Percentiles rank a stretch among this genome's conserved stretches.
These are phyloP conservation scores for Ophion costatus DNA, from an alignment of 2,888 invertebrate genomes.

Conservation along the genomic window DNA sequence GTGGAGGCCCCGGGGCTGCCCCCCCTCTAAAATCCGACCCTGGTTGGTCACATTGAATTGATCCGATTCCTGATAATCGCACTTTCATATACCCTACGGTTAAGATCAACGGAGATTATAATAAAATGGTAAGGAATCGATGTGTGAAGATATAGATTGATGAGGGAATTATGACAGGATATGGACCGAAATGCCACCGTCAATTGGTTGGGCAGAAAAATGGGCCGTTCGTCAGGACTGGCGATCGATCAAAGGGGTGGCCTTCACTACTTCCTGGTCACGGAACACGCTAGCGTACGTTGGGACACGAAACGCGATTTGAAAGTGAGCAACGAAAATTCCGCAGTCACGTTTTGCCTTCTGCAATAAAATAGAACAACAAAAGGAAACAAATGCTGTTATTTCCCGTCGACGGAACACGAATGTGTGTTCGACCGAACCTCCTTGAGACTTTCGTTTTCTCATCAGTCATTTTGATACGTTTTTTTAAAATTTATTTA, in stretches of 20 bases:
- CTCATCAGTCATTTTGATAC: constrained; percentile 2
- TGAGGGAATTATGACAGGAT: constrained; percentile 49
- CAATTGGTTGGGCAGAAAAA: constrained; percentile 81
- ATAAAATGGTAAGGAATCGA: background rate
- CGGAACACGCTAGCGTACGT: constrained; percentile 83
- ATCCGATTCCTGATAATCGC: background rate
- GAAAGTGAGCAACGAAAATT: constrained; percentile 68
- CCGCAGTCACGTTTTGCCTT: constrained; percentile 19
- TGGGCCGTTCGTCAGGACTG: constrained; percentile 83
- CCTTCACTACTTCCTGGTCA: constrained; percentile 83
- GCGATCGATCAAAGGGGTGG: constrained; percentile 82
- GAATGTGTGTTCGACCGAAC: background rate
- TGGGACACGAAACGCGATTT: constrained; percentile 82
- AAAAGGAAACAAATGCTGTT: background rate
- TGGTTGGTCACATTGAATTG: background rate
- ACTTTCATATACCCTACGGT: background rate
- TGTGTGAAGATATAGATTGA: background rate
- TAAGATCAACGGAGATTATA: background rate
- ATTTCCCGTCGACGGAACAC: constrained; percentile 1
- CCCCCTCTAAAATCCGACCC: background rate
- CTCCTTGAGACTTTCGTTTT: background rate
- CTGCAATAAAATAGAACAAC: background rate
- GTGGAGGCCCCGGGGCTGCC: too few relatives aligned
- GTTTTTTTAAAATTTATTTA: constrained; percentile 18
- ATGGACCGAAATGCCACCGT: constrained; percentile 67